Evolutionary conservation across 2,888 invertebrate genomes (phyloP), one percentile per base, ranked within the genome.

Genomic region (Nomada fucata): DNA sequence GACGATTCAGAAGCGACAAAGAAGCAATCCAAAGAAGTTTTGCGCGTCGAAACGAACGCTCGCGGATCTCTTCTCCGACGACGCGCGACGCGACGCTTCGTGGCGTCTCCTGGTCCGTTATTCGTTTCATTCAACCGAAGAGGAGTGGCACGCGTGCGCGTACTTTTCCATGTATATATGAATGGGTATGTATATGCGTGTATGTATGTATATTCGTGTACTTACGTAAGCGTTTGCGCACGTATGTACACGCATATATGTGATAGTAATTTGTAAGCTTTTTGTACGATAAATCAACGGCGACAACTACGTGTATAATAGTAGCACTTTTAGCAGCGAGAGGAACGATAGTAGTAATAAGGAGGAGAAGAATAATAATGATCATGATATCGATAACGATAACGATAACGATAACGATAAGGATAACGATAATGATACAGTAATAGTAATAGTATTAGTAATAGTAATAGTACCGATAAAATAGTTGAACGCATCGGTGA

Each of bases 211-310:
- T 65, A 76, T 78, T 20, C 78, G 78, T 78, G 72, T 72, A 78
- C 72, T 69, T 70, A 60, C 69, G 79, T 78, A 78, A 67, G 79
- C 73, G 53, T 63, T 55, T 60, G 70, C 73, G 83, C 68, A 73
- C 73, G 65, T 83, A 77, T 72, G 82, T 76, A 81, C 82, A 82
- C 77, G 82, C 64, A 73, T 83, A 77, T 82, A 82, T 83, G 82
- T 82, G 82, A 83, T 82, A 82, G 77, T 83, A 76, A 84, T 76
- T 90, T 88, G 79, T 91, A 90, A 91, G 89, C 87, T 89, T 91
- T 91, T 91, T 91, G 91, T 91, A 91, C 90, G 86, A 91, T 91
- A 89, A 88, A 89, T 86, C 83, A 88, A 78, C 86, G 85, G 89
- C 76, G 87, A 86, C 87, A 89, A 86, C 82, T 87, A 85, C 84